Evolutionary conservation across 2,888 invertebrate species (phyloP).

Genomic region (Nymphalis polychloros): DNA sequence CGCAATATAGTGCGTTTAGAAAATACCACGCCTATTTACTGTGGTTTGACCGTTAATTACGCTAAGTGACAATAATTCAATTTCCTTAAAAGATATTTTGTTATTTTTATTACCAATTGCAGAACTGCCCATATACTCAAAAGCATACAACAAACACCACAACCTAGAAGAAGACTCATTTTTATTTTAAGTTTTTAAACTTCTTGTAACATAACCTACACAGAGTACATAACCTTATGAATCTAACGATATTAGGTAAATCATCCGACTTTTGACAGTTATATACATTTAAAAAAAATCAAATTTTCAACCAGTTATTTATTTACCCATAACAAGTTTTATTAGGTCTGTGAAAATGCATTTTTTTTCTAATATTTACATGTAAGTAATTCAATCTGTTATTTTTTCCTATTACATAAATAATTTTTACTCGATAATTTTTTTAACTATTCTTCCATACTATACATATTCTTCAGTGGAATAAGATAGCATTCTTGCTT

Average conservation of each 20-base stretch:
- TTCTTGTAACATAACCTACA: background rate
- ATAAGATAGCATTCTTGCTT: too few relatives aligned
- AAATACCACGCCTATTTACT: too few relatives aligned
- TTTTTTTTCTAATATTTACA: too few relatives aligned
- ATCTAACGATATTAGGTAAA: background rate
- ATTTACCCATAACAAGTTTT: too few relatives aligned
- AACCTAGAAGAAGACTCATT: conserved; percentile 50
- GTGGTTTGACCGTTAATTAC: background rate
- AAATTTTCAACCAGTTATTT: too few relatives aligned
- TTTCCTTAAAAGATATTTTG: background rate
- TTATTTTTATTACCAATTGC: conserved; percentile 57
- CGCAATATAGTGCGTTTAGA: too few relatives aligned
- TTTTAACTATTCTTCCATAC: too few relatives aligned
- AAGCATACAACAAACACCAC: conserved; percentile 52
- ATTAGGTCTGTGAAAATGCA: too few relatives aligned
- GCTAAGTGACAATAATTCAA: background rate
- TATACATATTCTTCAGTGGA: too few relatives aligned
- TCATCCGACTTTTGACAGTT: background rate
- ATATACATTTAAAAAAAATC: background rate
- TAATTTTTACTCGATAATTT: too few relatives aligned
- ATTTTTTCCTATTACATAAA: too few relatives aligned
- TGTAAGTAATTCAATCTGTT: too few relatives aligned
- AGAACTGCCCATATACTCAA: conserved; percentile 62
- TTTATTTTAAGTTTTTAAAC: conserved; percentile 13
- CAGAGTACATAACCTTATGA: background rate